Conservation (phyloP, 2,888 invertebrate species). For the Abrostola tripartita region DNA sequence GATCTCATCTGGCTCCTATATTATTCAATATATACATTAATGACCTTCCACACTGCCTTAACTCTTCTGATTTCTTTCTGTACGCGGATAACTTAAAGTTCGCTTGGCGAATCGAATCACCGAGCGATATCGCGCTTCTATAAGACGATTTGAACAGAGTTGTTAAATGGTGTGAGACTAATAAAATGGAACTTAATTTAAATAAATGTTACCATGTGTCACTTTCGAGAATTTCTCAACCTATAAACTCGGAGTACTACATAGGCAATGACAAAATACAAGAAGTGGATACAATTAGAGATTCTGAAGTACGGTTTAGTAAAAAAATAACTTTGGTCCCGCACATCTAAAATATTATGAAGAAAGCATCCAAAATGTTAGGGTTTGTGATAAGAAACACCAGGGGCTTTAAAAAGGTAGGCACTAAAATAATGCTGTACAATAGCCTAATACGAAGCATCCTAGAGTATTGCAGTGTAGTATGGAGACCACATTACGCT, state of each 20-base stretch:
- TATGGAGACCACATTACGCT: not conserved
- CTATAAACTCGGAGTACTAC: not conserved
- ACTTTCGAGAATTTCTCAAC: not conserved
- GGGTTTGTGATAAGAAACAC: not conserved
- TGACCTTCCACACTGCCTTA: not conserved
- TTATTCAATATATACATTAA: not conserved
- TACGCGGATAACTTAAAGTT: not conserved
- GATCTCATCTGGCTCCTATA: not conserved
- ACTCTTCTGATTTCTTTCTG: not conserved
- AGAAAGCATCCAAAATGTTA: not conserved
- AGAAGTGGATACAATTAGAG: not conserved
- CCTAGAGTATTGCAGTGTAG: not conserved
- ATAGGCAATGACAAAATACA: not conserved
- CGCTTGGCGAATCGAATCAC: not conserved
- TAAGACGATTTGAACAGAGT: not conserved
- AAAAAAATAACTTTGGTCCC: not conserved
- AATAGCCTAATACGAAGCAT: not conserved
- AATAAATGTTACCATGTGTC: not conserved
- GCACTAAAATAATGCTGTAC: conserved; percentile 1
- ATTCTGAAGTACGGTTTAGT: not conserved
- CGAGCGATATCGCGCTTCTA: not conserved
- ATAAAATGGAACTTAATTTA: not conserved
- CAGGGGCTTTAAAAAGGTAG: not conserved
- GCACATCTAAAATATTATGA: not conserved
- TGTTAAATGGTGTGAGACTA: not conserved